Evolutionary conservation across 2,888 invertebrate species (phyloP), one percentile per base, ranked within the genome.

Genomic region (Andrena bucephala): DNA sequence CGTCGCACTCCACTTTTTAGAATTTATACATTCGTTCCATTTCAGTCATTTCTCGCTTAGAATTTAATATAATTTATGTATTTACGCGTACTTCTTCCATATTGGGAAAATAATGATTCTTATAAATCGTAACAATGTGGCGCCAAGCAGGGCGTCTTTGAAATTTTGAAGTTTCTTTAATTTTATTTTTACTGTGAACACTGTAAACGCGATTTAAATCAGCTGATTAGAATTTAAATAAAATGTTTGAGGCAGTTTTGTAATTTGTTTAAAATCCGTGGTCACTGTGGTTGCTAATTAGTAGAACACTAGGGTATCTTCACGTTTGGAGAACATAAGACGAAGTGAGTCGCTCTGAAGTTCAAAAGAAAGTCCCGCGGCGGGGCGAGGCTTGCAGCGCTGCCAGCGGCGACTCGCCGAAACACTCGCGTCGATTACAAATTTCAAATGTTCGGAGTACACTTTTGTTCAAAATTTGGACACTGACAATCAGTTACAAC

Each of bases 341-440:
- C 73, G 24, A 71, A 83, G 60, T 84, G 83, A 78, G 65, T 63
- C 42, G 83, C 60, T 50, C 78, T 63, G 80, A 83, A 72, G 72
- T 84, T 83, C 68, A 52, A 83, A 83, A n/a, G 60, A 75, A 54
- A 72, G 48, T 76, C 42, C 24, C 60, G 63, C 31, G 52, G 33
- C 36, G 50, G n/a, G 29, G 48, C 24, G 29, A 48, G 29, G 7
- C 31, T 6, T 20, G 36, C 67, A 70, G 83, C 84, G 84, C 84
- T 79, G 33, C 57, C 52, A 6, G 52, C 62, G 83, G 69, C 27
- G 27, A 3, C 13, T 29, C 7, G 7, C 0, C 13, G 16, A 66
- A 84, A 29, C 67, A 60, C 52, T 66, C n/a, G 29, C 83, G 57
- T 57, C 74, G 68, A 77, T 57, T 71, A 54, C 24, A 29, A 36